Evolutionary conservation across 35 echinoderm and acorn worm species (phyloP).

Genomic region (Apostichopus japonicus): DNA sequence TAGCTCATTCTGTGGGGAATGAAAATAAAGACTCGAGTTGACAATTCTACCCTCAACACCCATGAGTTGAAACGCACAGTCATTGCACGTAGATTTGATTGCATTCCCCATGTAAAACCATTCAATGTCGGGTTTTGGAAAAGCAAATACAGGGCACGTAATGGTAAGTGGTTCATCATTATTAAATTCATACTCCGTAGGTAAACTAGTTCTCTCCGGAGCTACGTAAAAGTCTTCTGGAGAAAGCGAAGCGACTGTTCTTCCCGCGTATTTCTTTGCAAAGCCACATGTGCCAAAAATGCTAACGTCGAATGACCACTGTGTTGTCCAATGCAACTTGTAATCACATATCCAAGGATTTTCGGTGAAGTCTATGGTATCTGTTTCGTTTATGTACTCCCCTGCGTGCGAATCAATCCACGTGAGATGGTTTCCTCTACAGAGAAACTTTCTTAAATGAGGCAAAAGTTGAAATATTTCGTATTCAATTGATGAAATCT

Average conservation of each 20-base stretch:
- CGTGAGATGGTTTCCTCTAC: neutral
- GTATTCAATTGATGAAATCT: neutral
- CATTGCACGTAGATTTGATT: neutral
- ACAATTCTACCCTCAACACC: neutral
- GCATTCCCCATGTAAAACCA: neutral
- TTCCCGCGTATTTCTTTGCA: constrained; percentile 5
- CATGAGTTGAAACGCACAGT: neutral
- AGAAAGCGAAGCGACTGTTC: neutral
- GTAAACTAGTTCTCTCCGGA: neutral
- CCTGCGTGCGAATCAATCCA: neutral
- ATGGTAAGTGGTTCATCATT: neutral
- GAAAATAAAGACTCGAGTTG: neutral
- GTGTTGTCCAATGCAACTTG: neutral
- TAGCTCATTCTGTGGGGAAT: neutral
- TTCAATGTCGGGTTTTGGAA: neutral
- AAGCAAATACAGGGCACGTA: neutral
- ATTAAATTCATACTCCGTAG: neutral
- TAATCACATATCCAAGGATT: constrained; percentile 5
- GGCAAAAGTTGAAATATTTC: neutral
- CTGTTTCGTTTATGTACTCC: neutral
- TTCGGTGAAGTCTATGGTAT: neutral
- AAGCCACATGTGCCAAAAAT: neutral
- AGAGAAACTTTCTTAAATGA: neutral
- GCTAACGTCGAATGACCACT: neutral
- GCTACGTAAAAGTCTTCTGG: neutral